Evolutionary conservation across 2,113 vertebrate species (phyloP).

Genomic region (Pollimyrus isidori): DNA sequence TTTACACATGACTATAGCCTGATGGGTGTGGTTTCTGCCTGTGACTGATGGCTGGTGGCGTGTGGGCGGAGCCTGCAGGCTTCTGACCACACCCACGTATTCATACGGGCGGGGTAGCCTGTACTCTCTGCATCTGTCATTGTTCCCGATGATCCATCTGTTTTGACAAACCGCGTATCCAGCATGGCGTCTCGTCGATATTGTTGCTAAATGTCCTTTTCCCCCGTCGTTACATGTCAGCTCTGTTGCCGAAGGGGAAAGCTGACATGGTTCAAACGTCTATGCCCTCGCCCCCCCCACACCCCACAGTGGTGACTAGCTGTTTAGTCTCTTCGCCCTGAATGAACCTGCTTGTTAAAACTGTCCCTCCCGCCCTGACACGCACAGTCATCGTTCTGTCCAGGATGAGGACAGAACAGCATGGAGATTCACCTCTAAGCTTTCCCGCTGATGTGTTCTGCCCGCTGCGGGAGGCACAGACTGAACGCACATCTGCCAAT

Average conservation of each 20-base stretch:
- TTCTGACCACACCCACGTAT: not conserved
- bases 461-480: not conserved
- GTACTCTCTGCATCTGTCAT: not conserved
- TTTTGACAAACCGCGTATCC: not conserved
- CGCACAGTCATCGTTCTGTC: not conserved
- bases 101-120: not conserved
- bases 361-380: not conserved
- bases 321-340: not conserved
- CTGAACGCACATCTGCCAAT: not conserved
- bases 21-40: not conserved
- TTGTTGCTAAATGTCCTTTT: not conserved
- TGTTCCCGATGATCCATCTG: not conserved
- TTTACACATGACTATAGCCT: not conserved
- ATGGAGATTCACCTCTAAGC: not conserved
- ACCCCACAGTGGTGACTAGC: not conserved
- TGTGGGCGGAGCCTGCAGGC: not conserved
- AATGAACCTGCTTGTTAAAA: not conserved
- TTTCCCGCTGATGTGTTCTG: not conserved
- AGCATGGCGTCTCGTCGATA: not conserved
- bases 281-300: not conserved
- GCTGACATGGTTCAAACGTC: not conserved
- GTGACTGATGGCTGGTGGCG: not conserved
- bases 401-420: not conserved
- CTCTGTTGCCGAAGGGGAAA: not conserved
- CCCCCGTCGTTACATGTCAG: not conserved